These are phyloP conservation scores for Helicorthomorpha holstii DNA, from an alignment of 1,140 invertebrate genomes.

Conservation along the genomic window DNA sequence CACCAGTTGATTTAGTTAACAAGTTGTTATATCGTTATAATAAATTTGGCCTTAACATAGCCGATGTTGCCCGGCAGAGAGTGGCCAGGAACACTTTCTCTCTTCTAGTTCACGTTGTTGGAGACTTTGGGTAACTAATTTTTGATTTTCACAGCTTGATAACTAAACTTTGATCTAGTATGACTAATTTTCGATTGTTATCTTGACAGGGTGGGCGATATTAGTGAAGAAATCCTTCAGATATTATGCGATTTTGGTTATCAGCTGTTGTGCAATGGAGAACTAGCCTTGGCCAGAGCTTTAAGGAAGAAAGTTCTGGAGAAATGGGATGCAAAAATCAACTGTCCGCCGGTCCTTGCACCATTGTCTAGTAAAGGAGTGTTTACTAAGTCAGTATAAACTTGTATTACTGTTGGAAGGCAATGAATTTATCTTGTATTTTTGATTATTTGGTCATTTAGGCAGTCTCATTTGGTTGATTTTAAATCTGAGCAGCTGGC, in stretches of 20 bases:
- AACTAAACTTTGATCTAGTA: conserved; percentile 22
- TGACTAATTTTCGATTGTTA: conserved; percentile 7
- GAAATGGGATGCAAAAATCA: conserved; percentile 53
- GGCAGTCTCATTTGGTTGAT: conserved; percentile 54
- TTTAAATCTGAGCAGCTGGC: conserved; percentile 85
- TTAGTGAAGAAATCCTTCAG: conserved; percentile 40
- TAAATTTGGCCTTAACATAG: conserved; percentile 43
- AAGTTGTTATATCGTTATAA: conserved; percentile 74
- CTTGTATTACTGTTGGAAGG: neutral
- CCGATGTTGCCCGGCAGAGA: conserved; percentile 50
- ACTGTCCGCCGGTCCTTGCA: conserved; percentile 29
- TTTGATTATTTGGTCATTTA: conserved; percentile 19
- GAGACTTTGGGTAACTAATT: conserved; percentile 71
- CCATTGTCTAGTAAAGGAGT: conserved; percentile 18
- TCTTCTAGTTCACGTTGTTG: conserved; percentile 75
- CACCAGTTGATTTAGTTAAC: conserved; percentile 67
- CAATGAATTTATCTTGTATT: neutral
- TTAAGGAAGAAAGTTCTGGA: conserved; percentile 77
- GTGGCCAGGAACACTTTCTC: conserved; percentile 72
- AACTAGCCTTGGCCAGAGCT: conserved; percentile 72
- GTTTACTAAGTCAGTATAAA: conserved; percentile 11
- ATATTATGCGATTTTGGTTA: conserved; percentile 71
- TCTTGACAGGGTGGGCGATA: conserved; percentile 50
- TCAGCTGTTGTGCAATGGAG: conserved; percentile 62
- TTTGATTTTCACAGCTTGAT: conserved; percentile 37